Evolutionary conservation across 2,113 vertebrate species (phyloP), one percentile per base, ranked within the genome.

Genomic region (Budorcas taxicolor): DNA sequence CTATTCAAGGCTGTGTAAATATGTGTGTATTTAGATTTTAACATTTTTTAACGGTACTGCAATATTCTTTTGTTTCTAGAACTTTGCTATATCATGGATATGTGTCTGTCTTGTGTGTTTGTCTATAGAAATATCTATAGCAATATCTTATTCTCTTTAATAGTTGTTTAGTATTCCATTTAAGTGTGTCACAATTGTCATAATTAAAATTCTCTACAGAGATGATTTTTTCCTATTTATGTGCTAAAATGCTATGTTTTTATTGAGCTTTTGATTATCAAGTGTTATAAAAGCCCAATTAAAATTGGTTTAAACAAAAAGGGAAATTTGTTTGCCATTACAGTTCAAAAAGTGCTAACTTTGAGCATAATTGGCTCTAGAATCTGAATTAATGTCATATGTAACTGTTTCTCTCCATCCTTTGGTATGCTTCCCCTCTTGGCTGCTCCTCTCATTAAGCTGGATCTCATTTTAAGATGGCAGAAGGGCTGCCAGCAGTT

Each of bases 171-270:
- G 3, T 55, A 43, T 67, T 91, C 15, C 25, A 47, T 94, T 84
- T 58, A 83, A 87, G 4, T 33, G 40, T 81, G 45, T 84, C 55
- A 80, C 64, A 89, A 86, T 84, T 71, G 45, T 62, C 45, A 62
- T 74, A 71, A 47, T 93, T 81, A 94, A 93, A 95, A 95, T 93
- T 95, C 64, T 95, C 45, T 60, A 43, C 52, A 55, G 25, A 87
- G 50, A 94, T 89, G 6, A 31, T 31, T 25, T 86, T 74, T 92
- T 90, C 53, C 67, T 29, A 78, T 81, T 60, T 95, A 29, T 71
- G 15, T 78, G 43, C 13, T 89, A 90, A 96, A 67, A 95, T 50
- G 33, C 3, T 16, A 64, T 87, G 3, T 84, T 85, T 97, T 67
- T 97, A 92, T 36, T 96, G 31, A 15, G 12, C 3, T 90, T 58